Conservation (phyloP, 2,797 vertebrate genomes). For the Lycodopsis pacificus region DNA sequence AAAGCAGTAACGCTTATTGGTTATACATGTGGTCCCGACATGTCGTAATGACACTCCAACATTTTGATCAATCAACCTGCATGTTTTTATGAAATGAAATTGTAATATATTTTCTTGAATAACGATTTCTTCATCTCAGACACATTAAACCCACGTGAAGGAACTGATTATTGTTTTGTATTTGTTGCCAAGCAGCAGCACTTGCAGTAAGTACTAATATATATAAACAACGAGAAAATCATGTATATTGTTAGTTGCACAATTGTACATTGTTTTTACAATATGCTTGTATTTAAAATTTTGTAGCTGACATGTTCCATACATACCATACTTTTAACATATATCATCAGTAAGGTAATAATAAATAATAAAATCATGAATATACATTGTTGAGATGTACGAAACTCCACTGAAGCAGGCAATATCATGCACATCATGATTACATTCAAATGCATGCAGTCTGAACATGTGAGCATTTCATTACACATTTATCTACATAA, state of each 20-base stretch:
- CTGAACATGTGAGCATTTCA: neutral
- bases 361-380: neutral
- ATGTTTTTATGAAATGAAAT: neutral
- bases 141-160: slow-evolving; percentile 27
- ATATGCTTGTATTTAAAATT: too few species aligned
- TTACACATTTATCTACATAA: neutral
- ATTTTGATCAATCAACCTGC: slow-evolving; percentile 1
- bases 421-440: neutral
- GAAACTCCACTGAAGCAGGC: neutral
- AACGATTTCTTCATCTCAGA: slow-evolving; percentile 14
- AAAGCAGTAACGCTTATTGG: too few species aligned
- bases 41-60: neutral
- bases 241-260: neutral
- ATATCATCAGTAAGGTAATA: neutral
- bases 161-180: neutral
- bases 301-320: neutral
- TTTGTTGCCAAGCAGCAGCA: neutral
- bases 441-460: neutral
- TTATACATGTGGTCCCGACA: neutral
- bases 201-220: neutral
- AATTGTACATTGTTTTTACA: neutral
- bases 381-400: neutral
- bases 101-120: neutral
- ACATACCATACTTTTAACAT: neutral
- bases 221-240: neutral